A percentile compares a stretch with the other conserved stretches of the same genome.
Conservation (phyloP, 2,113 vertebrate species). For the Sapajus apella region DNA sequence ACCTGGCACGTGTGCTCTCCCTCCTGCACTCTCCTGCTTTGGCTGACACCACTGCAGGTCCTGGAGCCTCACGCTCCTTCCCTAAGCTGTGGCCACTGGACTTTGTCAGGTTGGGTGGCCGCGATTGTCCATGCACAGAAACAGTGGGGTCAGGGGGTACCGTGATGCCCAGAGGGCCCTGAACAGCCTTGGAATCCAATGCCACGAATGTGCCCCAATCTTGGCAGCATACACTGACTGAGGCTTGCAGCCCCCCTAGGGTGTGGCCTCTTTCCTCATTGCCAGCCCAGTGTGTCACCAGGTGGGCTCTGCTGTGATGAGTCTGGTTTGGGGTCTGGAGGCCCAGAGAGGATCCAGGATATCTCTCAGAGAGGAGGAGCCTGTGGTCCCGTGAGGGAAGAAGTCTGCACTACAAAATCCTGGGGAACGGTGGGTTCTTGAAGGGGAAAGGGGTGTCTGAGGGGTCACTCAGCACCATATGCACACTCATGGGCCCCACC, state of each 20-base stretch:
- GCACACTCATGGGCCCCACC: not conserved
- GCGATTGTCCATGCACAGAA: not conserved
- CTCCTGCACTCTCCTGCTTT: not conserved
- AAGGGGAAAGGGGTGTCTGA: not conserved
- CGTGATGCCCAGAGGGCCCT: not conserved
- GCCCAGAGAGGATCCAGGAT: not conserved
- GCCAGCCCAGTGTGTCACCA: not conserved
- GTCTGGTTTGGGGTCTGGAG: not conserved
- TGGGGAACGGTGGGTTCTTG: rapidly evolving
- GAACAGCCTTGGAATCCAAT: not conserved
- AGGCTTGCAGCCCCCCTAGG: not conserved
- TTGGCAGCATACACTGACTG: not conserved
- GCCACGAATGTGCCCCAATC: not conserved
- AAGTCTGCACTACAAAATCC: rapidly evolving
- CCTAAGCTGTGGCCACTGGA: not conserved
- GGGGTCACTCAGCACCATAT: not conserved
- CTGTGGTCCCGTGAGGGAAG: rapidly evolving
- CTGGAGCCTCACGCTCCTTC: not conserved
- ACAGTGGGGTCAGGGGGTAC: not conserved
- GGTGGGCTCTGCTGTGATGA: not conserved
- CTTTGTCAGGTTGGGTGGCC: not conserved
- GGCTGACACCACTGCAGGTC: not conserved
- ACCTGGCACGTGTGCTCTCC: not conserved
- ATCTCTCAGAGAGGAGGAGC: not conserved
- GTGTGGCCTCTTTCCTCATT: not conserved